phyloP scores from a whole-genome alignment of 2,888 invertebrate genomes.

The Aplocera efformata region DNA sequence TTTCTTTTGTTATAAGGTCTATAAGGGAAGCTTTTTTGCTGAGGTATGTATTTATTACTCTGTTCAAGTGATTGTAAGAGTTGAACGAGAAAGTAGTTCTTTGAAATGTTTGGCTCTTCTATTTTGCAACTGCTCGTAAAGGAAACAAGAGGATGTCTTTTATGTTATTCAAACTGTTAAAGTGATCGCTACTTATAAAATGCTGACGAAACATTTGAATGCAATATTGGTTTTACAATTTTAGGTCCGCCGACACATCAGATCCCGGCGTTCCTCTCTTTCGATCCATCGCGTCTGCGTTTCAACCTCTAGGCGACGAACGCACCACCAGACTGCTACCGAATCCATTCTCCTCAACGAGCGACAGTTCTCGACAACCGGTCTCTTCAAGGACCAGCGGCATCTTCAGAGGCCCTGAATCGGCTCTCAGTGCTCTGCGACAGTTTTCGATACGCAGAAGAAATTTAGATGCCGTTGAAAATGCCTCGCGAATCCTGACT shows the following conservation, averaged over 20 bases:
- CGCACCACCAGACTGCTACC: slow-evolving; percentile 56
- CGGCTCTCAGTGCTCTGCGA: slow-evolving; percentile 25
- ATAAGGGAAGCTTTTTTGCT: slow-evolving; percentile 8
- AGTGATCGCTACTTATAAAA: no score
- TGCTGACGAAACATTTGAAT: no score
- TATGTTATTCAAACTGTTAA: no score
- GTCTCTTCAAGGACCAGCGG: slow-evolving; percentile 59
- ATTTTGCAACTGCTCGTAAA: no score
- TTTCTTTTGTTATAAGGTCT: slow-evolving; percentile 14
- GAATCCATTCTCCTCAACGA: slow-evolving; percentile 60
- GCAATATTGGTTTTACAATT: neutral
- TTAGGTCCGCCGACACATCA: slow-evolving; percentile 6
- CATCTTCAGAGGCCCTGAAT: slow-evolving; percentile 29
- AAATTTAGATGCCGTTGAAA: slow-evolving; percentile 36
- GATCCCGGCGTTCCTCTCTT: slow-evolving; percentile 30
- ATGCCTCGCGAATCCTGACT: slow-evolving; percentile 3
- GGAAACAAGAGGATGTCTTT: no score
- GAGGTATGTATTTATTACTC: slow-evolving; percentile 7
- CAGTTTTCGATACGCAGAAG: slow-evolving; percentile 43
- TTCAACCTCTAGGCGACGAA: slow-evolving; percentile 62
- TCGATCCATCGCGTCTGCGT: slow-evolving; percentile 65
- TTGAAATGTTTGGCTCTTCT: no score
- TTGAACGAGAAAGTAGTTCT: no score
- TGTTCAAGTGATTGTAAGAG: no score
- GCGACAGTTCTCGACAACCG: slow-evolving; percentile 28